Evolutionary conservation across 2,113 vertebrate species (phyloP).

Genomic region (Cervus canadensis): DNA sequence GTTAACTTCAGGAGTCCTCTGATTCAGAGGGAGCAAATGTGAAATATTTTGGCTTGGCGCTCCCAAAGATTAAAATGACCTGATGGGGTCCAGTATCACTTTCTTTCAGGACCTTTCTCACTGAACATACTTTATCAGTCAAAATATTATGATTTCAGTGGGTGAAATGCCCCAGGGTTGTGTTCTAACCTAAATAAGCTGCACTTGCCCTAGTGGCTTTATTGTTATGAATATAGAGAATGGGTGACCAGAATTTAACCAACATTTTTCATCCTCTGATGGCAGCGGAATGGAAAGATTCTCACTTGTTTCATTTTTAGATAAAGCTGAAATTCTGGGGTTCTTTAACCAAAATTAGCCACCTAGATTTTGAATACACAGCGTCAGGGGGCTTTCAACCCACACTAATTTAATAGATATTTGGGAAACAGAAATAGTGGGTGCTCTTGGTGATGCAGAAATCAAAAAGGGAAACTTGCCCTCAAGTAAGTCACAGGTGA

Average conservation of each 20-base stretch:
- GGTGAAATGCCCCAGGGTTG: background rate
- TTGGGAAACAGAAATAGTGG: background rate
- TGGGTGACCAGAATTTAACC: background rate
- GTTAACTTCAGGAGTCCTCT: background rate
- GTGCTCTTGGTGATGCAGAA: background rate
- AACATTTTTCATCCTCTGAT: background rate
- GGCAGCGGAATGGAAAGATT: background rate
- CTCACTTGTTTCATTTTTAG: background rate
- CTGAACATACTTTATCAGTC: background rate
- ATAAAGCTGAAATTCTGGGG: background rate
- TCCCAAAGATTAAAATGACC: background rate
- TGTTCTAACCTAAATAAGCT: background rate
- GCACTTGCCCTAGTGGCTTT: background rate
- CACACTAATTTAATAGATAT: background rate
- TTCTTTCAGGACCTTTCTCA: conserved; percentile 1
- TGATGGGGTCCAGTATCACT: background rate
- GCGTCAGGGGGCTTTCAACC: background rate
- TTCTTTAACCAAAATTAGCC: background rate
- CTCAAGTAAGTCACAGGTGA: background rate
- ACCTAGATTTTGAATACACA: background rate
- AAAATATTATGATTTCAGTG: background rate
- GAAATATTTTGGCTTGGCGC: background rate
- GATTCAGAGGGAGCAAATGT: background rate
- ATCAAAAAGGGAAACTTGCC: background rate
- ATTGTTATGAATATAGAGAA: background rate